Evolutionary conservation across 2,113 vertebrate genomes (phyloP), one percentile per base, ranked within the genome.

Genomic region (Ellobius talpinus): DNA sequence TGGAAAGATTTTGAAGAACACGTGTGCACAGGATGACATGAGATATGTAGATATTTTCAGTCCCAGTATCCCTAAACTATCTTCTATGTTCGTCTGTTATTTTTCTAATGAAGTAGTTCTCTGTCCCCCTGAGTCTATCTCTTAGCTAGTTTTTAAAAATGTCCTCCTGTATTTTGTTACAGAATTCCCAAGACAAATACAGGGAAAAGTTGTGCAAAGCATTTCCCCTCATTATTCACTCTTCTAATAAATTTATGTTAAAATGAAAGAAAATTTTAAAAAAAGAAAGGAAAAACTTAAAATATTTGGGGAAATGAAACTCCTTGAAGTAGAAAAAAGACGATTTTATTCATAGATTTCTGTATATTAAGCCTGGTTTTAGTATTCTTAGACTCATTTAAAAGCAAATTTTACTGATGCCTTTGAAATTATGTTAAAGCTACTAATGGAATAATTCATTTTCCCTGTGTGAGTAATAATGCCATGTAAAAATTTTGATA

Each of bases 391-490:
- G 29, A 52, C 9, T 95, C 95, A 84, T 58, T 93, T 88, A 82
- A 93, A 94, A 81, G 23, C 42, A 66, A n/a, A 81, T 89, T 90
- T 95, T 70, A 87, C 79, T 68, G 31, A 90, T 91, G 87, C 36
- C 87, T 5, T 77, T 90, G 33, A 97, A 97, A 92, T 87, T 68
- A 82, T 84, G 89, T 96, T 78, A 93, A 95, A 87, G 8, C 19
- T 79, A 65, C 90, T 96, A 97, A 96, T 95, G 82, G 73, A 93
- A 95, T 92, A 96, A 97, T 92, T 50, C 58, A 72, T 84, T 90
- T 92, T 90, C 26, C 85, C 52, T 94, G 24, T 92, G 87, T 89
- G 74, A 63, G 7, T 93, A 96, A 93, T 96, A 95, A 96, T 72
- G 65, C 13, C 3, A 7, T 52, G 17, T 52, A 73, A 91, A 96